These are phyloP conservation scores for Pterois miles DNA, from an alignment of 2,797 vertebrate genomes.

Conservation along the genomic window DNA sequence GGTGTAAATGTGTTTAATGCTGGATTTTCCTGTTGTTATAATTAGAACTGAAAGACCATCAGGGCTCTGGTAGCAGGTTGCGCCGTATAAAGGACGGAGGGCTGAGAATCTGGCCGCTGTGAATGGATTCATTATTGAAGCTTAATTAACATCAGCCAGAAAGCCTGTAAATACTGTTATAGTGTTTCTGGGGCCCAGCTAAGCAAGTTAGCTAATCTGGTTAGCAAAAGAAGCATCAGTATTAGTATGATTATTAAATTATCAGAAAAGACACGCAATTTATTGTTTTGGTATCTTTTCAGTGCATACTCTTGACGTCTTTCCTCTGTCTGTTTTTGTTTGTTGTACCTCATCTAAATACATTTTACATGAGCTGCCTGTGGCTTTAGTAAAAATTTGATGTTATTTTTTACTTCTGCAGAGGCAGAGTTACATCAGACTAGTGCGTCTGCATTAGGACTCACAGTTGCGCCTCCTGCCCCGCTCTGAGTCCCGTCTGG, in stretches of 20 bases:
- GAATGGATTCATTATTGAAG: constrained; percentile 53
- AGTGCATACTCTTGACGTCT: constrained; percentile 1
- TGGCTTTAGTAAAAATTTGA: constrained; percentile 54
- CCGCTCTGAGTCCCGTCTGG: constrained; percentile 58
- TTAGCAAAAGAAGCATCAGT: constrained; percentile 6
- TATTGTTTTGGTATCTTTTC: constrained; percentile 12
- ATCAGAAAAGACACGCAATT: constrained; percentile 13
- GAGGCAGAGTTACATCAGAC: constrained; percentile 57
- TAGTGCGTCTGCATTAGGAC: constrained; percentile 29
- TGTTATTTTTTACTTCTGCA: constrained; percentile 39
- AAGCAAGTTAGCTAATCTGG: constrained; percentile 33
- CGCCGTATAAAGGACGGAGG: constrained; percentile 34
- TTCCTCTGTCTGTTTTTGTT: constrained; percentile 26
- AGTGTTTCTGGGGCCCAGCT: constrained; percentile 32
- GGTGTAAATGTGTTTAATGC: constrained; percentile 20
- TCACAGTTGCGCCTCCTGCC: constrained; percentile 37
- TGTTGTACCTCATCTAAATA: constrained; percentile 46
- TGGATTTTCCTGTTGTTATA: constrained; percentile 41
- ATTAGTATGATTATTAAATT: constrained; percentile 27
- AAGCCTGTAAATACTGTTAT: constrained; percentile 43
- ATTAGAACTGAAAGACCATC: constrained; percentile 44
- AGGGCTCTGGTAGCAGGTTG: constrained; percentile 41
- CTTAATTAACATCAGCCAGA: constrained; percentile 55
- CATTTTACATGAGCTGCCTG: constrained; percentile 53
- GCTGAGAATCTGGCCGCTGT: constrained; percentile 43